phyloP scores from a whole-genome alignment of 2,797 vertebrate species.

The Columba guinea region DNA sequence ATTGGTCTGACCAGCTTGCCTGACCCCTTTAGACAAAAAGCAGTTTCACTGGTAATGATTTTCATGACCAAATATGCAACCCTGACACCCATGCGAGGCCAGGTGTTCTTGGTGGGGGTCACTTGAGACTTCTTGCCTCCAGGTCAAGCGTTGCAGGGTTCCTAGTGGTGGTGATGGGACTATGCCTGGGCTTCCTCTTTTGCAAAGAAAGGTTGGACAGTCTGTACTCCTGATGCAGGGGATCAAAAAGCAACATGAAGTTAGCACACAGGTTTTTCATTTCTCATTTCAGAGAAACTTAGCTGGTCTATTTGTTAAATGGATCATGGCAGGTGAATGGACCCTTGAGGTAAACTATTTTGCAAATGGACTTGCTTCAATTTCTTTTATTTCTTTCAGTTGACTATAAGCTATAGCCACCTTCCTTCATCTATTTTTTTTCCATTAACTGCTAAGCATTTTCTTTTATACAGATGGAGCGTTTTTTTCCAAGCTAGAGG shows the following conservation, averaged over 20 bases:
- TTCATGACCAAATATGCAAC: background rate
- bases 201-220: background rate
- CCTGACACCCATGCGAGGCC: background rate
- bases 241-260: background rate
- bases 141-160: background rate
- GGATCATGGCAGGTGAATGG: background rate
- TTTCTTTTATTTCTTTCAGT: background rate
- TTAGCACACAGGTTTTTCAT: accelerated
- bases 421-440: background rate
- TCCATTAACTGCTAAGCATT: background rate
- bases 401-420: background rate
- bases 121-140: background rate
- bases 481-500: background rate
- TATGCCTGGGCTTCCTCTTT: background rate
- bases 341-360: background rate
- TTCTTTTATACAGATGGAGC: background rate
- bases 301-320: background rate
- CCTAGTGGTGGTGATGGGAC: too few relatives aligned
- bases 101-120: background rate
- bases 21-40: background rate
- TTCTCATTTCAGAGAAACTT: background rate
- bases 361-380: background rate
- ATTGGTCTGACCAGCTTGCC: background rate
- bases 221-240: background rate
- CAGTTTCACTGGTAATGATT: background rate